These are phyloP conservation scores for Neoniphon sammara DNA, from an alignment of 2,797 vertebrate species.

Conservation along the genomic window DNA sequence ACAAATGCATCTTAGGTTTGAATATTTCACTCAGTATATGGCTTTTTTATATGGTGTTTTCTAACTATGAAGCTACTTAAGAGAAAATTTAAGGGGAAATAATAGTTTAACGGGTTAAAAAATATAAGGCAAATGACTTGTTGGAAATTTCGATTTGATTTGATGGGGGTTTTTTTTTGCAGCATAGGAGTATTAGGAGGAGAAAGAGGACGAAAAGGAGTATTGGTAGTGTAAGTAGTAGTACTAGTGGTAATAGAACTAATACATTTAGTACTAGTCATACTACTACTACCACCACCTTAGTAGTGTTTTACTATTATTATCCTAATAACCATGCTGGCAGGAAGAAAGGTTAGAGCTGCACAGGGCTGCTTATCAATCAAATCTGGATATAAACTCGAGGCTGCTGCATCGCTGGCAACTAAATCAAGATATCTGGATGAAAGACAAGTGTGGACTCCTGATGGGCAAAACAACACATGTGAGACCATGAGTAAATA, in stretches of 20 bases:
- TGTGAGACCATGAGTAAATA: conserved; percentile 51
- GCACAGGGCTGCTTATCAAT: conserved; percentile 9
- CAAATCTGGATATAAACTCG: conserved; percentile 27
- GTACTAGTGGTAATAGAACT: background rate
- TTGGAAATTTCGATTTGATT: too few relatives aligned
- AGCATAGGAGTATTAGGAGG: too few relatives aligned
- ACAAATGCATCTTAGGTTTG: too few relatives aligned
- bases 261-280: too few relatives aligned
- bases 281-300: background rate
- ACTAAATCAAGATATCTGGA: conserved; percentile 49
- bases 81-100: too few relatives aligned
- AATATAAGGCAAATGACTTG: too few relatives aligned
- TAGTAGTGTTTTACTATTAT: conserved; percentile 2
- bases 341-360: conserved; percentile 20
- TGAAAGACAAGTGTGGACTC: conserved; percentile 35
- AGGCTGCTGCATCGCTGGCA: conserved; percentile 42
- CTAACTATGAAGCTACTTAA: too few relatives aligned
- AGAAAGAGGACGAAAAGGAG: background rate
- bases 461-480: conserved; percentile 48
- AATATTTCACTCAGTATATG: too few relatives aligned
- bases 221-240: background rate
- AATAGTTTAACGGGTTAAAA: too few relatives aligned
- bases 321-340: background rate
- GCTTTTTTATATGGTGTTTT: too few relatives aligned
- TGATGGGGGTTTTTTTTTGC: too few relatives aligned